phyloP scores from a whole-genome alignment of 1,140 invertebrate species.

The Cydia pomonella region DNA sequence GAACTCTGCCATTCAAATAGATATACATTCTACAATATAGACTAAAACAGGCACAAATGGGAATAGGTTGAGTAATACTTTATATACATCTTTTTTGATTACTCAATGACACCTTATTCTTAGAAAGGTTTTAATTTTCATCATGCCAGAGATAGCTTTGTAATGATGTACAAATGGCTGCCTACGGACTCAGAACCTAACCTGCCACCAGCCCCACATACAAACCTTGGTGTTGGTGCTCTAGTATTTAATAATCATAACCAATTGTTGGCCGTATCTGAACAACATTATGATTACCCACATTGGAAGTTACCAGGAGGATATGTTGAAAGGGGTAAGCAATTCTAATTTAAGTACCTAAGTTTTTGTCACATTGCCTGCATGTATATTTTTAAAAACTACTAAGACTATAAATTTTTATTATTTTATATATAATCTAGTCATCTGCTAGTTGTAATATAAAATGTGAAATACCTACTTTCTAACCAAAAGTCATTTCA shows the following conservation, averaged over 20 bases:
- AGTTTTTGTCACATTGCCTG: no score
- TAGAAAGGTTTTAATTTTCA: slow-evolving; percentile 93
- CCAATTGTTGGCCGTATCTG: slow-evolving; percentile 90
- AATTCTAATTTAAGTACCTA: slow-evolving; percentile 14
- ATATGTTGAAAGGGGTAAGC: slow-evolving; percentile 90
- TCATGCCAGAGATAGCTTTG: slow-evolving; percentile 90
- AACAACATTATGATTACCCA: slow-evolving; percentile 84
- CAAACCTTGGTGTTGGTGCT: slow-evolving; percentile 93
- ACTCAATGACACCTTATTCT: slow-evolving; percentile 58
- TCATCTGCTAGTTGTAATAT: no score
- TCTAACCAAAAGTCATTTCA: no score
- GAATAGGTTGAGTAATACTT: background rate
- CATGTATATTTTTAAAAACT: no score
- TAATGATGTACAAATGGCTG: slow-evolving; percentile 92
- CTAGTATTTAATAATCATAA: slow-evolving; percentile 89
- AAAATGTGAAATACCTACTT: no score
- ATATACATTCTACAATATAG: background rate
- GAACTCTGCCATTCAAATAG: no score
- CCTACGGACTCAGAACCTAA: slow-evolving; percentile 81
- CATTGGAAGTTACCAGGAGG: slow-evolving; percentile 96
- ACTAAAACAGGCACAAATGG: background rate
- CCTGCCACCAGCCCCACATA: slow-evolving; percentile 91
- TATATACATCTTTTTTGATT: slow-evolving; percentile 2
- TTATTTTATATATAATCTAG: no score
- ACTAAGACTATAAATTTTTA: no score